Base-by-base conservation (phyloP, 2,888 invertebrate genomes). In the Sphecodes monilicornis region DNA sequence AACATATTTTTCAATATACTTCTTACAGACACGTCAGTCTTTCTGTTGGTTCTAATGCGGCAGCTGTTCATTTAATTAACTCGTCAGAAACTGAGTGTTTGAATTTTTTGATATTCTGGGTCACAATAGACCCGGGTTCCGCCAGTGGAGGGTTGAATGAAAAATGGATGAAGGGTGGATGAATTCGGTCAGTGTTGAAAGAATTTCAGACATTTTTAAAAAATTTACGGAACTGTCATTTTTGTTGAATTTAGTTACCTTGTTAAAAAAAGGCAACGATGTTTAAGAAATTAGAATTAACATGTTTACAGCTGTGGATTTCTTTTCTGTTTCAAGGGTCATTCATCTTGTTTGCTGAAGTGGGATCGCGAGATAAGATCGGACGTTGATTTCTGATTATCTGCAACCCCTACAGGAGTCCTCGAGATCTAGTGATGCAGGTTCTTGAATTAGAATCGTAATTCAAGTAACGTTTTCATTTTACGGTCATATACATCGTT, bases 341-440 rank as follows among this genome's bases (percentile, higher is more conserved):
- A 66, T 66, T 36, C 11, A 32, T 36, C 66, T 36, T 39, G 66
- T 36, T 22, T 26, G 43, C 13, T 29, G 16, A 13, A 69, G 46
- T 13, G 50, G 60, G 26, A 74, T 69, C 73, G 57, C 50, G 70
- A 8, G 29, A 50, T 39, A 68, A 77, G 46, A 41, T 82, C 80
- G 41, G n/a, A 46, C 54, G 72, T 43, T 68, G 29, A 36, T 60
- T 57, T 57, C 79, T 69, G 81, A 70, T 82, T 73, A 82, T 79
- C 46, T 60, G 46, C 29, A 39, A 70, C 73, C 54, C 78, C 71
- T n/a, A 16, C 41, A 32, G 50, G 32, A 57, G 18, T 57, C 13
- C 32, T 64, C 64, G 57, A 69, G 46, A 69, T n/a, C 5, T 11
- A 11, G 50, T 43, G 22, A 66, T 66, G 22, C 10, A 66, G 41